phyloP scores from a whole-genome alignment of 2,797 vertebrate genomes.

The Mormyrus hasselquistii region DNA sequence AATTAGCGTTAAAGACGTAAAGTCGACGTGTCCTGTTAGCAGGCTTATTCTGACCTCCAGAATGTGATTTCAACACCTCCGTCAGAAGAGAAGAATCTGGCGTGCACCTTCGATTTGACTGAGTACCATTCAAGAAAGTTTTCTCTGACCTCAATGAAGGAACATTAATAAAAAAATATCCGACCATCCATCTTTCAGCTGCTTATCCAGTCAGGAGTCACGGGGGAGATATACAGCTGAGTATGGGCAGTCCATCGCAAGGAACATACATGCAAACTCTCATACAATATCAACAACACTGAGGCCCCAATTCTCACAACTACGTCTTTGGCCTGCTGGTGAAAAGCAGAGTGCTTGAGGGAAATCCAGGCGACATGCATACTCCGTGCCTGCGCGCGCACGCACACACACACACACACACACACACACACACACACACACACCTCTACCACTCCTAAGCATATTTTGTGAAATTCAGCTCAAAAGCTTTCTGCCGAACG shows the following conservation, averaged over 20 bases:
- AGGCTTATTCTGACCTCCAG: background rate
- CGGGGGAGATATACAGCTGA: background rate
- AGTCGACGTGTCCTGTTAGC: background rate
- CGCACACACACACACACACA: background rate
- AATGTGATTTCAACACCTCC: background rate
- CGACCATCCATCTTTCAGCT: background rate
- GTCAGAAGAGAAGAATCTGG: constrained; percentile 11
- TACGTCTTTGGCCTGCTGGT: background rate
- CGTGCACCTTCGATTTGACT: background rate
- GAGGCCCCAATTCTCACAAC: background rate
- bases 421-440: background rate
- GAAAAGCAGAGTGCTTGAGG: background rate
- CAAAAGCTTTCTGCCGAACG: background rate
- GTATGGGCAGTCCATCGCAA: background rate
- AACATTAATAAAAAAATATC: constrained; percentile 1
- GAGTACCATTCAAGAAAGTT: background rate
- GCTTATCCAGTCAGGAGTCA: background rate
- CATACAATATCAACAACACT: background rate
- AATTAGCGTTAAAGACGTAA: constrained; percentile 12
- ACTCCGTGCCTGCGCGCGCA: background rate
- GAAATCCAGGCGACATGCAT: background rate
- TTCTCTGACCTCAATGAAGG: background rate
- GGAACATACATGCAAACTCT: background rate
- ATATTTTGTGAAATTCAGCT: background rate
- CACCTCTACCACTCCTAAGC: background rate